Conservation (phyloP, 2,888 invertebrate genomes). For the Chirona hameri region DNA sequence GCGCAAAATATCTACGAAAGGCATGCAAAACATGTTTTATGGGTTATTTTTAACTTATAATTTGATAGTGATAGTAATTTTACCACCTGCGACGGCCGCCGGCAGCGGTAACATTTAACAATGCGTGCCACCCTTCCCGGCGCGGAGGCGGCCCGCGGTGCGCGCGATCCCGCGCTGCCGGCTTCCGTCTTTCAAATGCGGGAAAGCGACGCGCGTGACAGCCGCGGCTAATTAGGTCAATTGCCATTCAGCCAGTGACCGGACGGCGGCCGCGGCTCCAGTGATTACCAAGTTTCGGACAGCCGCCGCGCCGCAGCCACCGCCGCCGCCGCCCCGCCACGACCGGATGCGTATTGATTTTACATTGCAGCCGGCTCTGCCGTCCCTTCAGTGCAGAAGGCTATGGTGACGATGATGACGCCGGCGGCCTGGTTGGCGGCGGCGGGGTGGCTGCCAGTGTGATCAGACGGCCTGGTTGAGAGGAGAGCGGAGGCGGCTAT, state of each 20-base stretch:
- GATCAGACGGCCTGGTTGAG: background rate
- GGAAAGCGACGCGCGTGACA: background rate
- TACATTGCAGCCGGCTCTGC: background rate
- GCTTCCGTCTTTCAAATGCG: background rate
- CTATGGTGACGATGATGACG: background rate
- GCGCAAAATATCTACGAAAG: too few relatives aligned
- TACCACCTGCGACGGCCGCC: too few relatives aligned
- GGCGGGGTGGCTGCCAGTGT: background rate
- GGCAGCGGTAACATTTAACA: too few relatives aligned
- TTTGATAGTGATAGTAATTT: too few relatives aligned
- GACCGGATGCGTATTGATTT: background rate
- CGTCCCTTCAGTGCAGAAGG: background rate
- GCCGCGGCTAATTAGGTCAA: conserved; percentile 29
- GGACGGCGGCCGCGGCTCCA: background rate
- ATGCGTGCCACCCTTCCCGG: too few relatives aligned
- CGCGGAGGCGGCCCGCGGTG: too few relatives aligned
- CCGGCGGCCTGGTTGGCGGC: too few relatives aligned
- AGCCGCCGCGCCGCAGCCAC: background rate
- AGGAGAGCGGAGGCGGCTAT: background rate
- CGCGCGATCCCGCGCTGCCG: background rate
- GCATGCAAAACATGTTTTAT: too few relatives aligned
- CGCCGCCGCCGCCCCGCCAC: background rate
- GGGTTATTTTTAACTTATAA: too few relatives aligned
- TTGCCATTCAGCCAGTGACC: background rate
- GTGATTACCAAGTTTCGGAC: background rate